A percentile compares a stretch with the other conserved stretches of the same genome.
phyloP scores from a whole-genome alignment of 2,797 vertebrate genomes.

The Euthynnus affinis region DNA sequence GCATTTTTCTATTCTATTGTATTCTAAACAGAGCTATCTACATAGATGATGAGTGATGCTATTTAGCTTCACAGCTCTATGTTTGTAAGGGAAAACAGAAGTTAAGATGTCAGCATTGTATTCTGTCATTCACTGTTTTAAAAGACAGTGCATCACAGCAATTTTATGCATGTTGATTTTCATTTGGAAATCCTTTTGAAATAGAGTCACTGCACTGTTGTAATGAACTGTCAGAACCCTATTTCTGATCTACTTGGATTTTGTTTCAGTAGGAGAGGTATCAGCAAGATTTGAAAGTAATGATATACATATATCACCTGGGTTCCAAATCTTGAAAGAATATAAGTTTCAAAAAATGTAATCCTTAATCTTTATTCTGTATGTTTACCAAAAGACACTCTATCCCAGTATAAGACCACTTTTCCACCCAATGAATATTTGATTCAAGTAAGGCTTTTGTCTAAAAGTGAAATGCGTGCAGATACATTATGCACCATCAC shows the following conservation, averaged over 20 bases:
- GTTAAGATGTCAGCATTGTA: neutral
- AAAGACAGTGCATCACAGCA: neutral
- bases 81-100: neutral
- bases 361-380: conserved; percentile 34
- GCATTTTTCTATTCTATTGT: neutral
- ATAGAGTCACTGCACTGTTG: neutral
- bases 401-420: conserved; percentile 21
- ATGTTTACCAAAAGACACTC: conserved; percentile 40
- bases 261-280: conserved; percentile 14
- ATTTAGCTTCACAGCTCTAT: no score
- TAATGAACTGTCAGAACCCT: neutral
- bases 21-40: neutral
- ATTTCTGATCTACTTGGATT: conserved; percentile 5
- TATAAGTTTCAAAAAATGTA: conserved; percentile 23
- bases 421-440: conserved; percentile 60
- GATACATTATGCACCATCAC: conserved; percentile 57
- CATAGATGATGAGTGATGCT: no score
- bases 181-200: conserved; percentile 11
- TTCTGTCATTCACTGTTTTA: neutral
- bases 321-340: conserved; percentile 24
- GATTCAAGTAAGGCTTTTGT: conserved; percentile 44
- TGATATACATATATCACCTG: conserved; percentile 14
- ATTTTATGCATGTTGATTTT: conserved; percentile 8
- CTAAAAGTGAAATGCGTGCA: conserved; percentile 45
- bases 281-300: conserved; percentile 24